Evolutionary conservation across 1,140 invertebrate genomes (phyloP).

Genomic region (Calliphora vicina): DNA sequence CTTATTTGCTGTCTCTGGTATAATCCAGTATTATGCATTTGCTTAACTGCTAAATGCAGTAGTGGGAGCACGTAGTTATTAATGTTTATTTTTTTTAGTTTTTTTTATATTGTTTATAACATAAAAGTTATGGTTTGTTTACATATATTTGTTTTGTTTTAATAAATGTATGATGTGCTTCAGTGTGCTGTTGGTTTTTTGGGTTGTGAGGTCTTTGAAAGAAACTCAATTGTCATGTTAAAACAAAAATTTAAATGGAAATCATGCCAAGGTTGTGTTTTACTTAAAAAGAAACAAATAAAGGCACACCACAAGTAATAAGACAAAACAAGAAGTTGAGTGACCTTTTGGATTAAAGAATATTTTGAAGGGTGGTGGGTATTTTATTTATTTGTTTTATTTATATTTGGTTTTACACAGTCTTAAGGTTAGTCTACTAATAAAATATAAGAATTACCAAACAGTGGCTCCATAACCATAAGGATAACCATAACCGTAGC

Average conservation of each 20-base stretch:
- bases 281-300: no score
- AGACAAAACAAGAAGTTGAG: background rate
- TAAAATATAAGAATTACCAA: slow-evolving; percentile 1
- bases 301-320: background rate
- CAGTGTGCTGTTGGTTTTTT: background rate
- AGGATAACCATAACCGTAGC: slow-evolving; percentile 46
- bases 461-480: background rate
- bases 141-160: background rate
- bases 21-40: no score
- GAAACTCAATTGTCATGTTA: background rate
- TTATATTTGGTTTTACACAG: background rate
- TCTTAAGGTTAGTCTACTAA: background rate
- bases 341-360: background rate
- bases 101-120: no score
- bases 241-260: background rate
- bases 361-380: background rate
- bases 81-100: background rate
- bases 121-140: background rate
- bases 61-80: background rate
- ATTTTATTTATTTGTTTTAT: no score
- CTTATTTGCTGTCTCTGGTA: no score
- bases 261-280: background rate
- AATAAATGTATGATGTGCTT: no score
- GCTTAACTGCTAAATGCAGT: background rate
- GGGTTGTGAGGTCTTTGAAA: background rate